These are phyloP conservation scores for Psammodynastes pulverulentus DNA, from an alignment of 2,113 vertebrate genomes.

Conservation along the genomic window DNA sequence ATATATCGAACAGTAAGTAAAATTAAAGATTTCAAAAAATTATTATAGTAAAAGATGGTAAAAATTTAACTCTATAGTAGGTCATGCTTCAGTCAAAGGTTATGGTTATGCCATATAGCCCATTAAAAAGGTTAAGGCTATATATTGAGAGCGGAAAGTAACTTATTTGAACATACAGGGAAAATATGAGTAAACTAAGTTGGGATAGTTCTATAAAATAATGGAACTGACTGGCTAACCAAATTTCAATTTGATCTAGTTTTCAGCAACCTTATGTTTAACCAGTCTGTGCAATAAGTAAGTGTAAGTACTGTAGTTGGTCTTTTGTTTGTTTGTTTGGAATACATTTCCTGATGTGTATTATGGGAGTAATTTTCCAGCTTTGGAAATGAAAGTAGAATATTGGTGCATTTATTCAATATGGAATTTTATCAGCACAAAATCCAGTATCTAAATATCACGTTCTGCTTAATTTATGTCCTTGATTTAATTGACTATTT, in stretches of 20 bases:
- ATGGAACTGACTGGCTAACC: neutral
- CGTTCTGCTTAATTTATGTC: neutral
- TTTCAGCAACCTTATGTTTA: neutral
- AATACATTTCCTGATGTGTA: neutral
- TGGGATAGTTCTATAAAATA: neutral
- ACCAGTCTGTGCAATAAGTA: neutral
- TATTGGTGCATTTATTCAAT: neutral
- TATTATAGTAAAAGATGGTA: neutral
- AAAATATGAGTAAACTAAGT: neutral
- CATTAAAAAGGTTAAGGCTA: neutral
- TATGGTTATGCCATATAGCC: neutral
- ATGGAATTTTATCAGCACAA: neutral
- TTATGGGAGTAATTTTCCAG: neutral
- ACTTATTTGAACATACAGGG: neutral
- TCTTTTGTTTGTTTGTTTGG: neutral
- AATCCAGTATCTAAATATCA: neutral
- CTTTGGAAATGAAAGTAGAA: neutral
- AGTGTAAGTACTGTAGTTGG: neutral
- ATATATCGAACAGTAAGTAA: constrained; percentile 91
- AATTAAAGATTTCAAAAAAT: neutral
- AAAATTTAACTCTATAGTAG: neutral
- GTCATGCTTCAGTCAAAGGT: neutral
- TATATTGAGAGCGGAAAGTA: neutral
- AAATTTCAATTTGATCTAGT: neutral
- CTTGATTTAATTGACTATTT: neutral